A percentile compares a stretch with the other conserved stretches of the same genome.
Evolutionary conservation across 2,888 invertebrate genomes (phyloP).

Genomic region (Agrochola lota): DNA sequence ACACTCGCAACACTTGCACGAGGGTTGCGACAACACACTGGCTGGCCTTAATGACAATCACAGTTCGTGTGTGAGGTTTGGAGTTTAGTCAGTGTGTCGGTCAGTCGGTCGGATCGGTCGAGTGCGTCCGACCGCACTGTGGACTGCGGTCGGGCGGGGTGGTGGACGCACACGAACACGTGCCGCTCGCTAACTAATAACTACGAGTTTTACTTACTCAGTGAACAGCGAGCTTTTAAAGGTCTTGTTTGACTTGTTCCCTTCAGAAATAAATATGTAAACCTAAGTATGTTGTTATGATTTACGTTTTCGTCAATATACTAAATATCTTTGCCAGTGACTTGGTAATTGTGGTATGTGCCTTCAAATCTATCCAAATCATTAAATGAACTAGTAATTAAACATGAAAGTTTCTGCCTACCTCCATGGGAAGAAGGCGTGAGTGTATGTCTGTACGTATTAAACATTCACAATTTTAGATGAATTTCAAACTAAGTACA

Average conservation of each 20-base stretch:
- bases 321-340: neutral
- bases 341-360: neutral
- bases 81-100: constrained; percentile 11
- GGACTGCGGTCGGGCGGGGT: constrained; percentile 6
- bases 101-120: constrained; percentile 11
- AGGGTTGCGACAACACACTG: neutral
- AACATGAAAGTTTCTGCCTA: neutral
- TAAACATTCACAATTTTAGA: neutral
- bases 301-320: neutral
- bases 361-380: neutral
- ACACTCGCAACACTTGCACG: neutral
- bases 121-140: constrained; percentile 15
- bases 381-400: neutral
- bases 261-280: neutral
- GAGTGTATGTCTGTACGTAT: neutral
- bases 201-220: neutral
- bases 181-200: constrained; percentile 3
- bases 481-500: too few relatives aligned
- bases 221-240: neutral
- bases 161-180: neutral
- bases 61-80: neutral
- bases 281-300: neutral
- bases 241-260: neutral
- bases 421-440: neutral
- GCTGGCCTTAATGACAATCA: constrained; percentile 55